A percentile compares a stretch with the other conserved stretches of the same genome.
These are phyloP conservation scores for Corythornis leucogaster DNA, from an alignment of 2,797 vertebrate genomes.

Conservation along the genomic window DNA sequence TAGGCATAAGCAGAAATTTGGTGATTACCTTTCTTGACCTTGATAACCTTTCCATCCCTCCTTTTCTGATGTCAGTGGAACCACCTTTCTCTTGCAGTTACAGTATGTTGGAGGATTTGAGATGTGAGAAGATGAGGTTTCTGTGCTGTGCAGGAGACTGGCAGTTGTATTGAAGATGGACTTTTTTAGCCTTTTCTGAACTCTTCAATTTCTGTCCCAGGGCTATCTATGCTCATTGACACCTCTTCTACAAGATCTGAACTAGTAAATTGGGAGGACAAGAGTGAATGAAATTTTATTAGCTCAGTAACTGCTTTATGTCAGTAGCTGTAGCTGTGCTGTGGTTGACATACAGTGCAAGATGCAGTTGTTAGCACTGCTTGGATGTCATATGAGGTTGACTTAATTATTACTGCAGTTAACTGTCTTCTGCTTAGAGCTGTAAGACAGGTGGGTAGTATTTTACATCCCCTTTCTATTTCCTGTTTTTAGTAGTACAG, in stretches of 20 bases:
- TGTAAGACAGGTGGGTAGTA: background rate
- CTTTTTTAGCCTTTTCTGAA: background rate
- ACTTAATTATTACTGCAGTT: background rate
- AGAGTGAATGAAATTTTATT: background rate
- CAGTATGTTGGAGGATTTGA: background rate
- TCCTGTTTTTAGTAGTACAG: slow-evolving; percentile 25
- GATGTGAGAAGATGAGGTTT: background rate
- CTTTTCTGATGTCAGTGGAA: background rate
- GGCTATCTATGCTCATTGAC: background rate
- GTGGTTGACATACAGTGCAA: background rate
- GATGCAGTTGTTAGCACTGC: background rate
- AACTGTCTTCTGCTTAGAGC: background rate
- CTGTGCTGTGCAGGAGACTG: background rate
- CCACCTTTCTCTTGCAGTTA: background rate
- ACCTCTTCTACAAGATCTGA: background rate
- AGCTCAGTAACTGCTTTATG: background rate
- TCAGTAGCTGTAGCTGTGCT: background rate
- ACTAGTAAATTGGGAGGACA: background rate
- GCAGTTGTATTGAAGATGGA: background rate
- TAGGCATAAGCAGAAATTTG: background rate
- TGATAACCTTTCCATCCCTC: background rate
- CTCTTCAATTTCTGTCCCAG: background rate
- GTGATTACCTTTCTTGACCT: background rate
- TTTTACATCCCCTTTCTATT: background rate
- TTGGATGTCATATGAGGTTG: background rate